phyloP scores from a whole-genome alignment of 2,888 invertebrate species.

The Achlya flavicornis region DNA sequence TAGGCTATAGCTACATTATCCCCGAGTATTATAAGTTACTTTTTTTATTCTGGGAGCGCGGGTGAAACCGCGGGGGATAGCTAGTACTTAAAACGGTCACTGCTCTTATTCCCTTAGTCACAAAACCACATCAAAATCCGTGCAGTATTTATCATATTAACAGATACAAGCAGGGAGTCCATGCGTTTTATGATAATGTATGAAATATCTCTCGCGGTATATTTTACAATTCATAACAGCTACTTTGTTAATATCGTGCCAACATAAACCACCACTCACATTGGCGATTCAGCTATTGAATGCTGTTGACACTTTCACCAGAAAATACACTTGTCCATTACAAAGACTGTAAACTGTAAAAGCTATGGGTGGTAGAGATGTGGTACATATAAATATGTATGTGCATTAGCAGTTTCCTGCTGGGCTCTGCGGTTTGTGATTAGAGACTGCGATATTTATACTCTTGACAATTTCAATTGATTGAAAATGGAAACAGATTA shows the following conservation, averaged over 20 bases:
- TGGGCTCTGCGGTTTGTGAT: constrained; percentile 1
- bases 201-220: background rate
- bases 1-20: too few relatives aligned
- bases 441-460: background rate
- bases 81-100: too few relatives aligned
- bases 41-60: too few relatives aligned
- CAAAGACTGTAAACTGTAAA: constrained; percentile 7
- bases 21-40: too few relatives aligned
- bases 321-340: constrained; percentile 1
- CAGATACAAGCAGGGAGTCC: too few relatives aligned
- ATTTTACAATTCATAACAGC: background rate
- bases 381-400: constrained; percentile 10
- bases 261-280: background rate
- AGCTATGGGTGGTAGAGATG: constrained; percentile 11
- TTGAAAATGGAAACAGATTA: constrained; percentile 7
- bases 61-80: too few relatives aligned
- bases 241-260: background rate
- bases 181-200: too few relatives aligned
- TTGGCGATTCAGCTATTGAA: background rate
- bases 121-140: too few relatives aligned
- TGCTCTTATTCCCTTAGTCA: too few relatives aligned
- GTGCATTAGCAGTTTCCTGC: constrained; percentile 11
- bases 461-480: constrained; percentile 8
- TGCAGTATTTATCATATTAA: too few relatives aligned
- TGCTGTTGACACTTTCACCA: constrained; percentile 4